phyloP scores from a whole-genome alignment of 35 echinoderm and acorn worm genomes.

The Strongylocentrotus purpuratus region DNA sequence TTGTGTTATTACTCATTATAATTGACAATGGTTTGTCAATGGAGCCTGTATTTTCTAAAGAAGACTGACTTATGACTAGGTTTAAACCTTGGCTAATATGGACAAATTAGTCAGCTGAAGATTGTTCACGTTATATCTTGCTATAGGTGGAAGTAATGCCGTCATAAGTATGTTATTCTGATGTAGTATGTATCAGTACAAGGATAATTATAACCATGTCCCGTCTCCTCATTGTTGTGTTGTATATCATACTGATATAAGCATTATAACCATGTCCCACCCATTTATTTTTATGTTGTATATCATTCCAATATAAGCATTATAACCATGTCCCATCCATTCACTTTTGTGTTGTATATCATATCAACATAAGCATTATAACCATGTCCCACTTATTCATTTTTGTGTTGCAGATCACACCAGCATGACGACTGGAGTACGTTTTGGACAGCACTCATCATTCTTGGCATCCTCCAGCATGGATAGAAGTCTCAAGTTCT shows the following conservation, averaged over 20 bases:
- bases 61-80: no score
- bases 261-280: neutral
- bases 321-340: neutral
- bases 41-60: no score
- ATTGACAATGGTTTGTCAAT: no score
- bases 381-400: neutral
- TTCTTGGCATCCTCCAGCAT: constrained; percentile 94
- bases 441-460: constrained; percentile 87
- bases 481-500: constrained; percentile 99
- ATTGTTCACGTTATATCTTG: no score
- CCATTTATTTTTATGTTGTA: constrained; percentile 46
- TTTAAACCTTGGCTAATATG: no score
- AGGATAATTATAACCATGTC: neutral
- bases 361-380: constrained; percentile 46
- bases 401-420: constrained; percentile 79
- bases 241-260: neutral
- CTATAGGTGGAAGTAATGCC: no score
- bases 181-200: neutral
- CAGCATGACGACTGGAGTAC: constrained; percentile 90
- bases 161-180: no score
- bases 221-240: no score
- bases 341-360: constrained; percentile 68
- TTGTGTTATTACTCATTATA: neutral
- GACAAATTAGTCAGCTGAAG: no score
- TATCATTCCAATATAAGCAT: constrained; percentile 69